phyloP scores from a whole-genome alignment of 1,140 invertebrate species.

The Galleria mellonella region DNA sequence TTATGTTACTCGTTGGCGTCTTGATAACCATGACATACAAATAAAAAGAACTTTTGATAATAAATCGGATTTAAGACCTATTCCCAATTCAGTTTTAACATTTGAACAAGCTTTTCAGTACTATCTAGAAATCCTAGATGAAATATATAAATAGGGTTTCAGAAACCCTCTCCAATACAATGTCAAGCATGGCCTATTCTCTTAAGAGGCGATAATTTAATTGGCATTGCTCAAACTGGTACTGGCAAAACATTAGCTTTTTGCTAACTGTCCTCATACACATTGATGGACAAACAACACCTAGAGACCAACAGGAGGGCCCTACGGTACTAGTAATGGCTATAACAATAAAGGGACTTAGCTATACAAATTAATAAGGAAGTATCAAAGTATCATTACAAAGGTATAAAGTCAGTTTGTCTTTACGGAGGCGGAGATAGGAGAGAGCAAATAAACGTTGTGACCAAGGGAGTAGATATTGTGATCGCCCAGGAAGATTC shows the following conservation, averaged over 20 bases:
- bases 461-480: slow-evolving; percentile 87
- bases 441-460: slow-evolving; percentile 81
- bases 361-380: slow-evolving; percentile 94
- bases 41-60: slow-evolving; percentile 76
- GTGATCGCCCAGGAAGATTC: slow-evolving; percentile 92
- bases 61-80: slow-evolving; percentile 52
- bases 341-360: slow-evolving; percentile 92
- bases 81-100: slow-evolving; percentile 89
- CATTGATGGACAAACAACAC: slow-evolving; percentile 85
- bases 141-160: slow-evolving; percentile 91
- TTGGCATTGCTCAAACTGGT: slow-evolving; percentile 95
- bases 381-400: slow-evolving; percentile 90
- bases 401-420: slow-evolving; percentile 89
- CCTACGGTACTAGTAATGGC: slow-evolving; percentile 91
- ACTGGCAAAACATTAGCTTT: slow-evolving; percentile 95
- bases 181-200: slow-evolving; percentile 93
- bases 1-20: slow-evolving; percentile 78
- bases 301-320: slow-evolving; percentile 80
- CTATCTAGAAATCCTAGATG: slow-evolving; percentile 88
- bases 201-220: slow-evolving; percentile 89
- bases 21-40: slow-evolving; percentile 83
- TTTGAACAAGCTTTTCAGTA: slow-evolving; percentile 90
- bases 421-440: slow-evolving; percentile 90
- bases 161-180: slow-evolving; percentile 92
- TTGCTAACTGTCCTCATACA: slow-evolving; percentile 93